These are phyloP conservation scores for Pseudomyrmex cubaensis DNA, from an alignment of 1,140 invertebrate species.

Conservation along the genomic window DNA sequence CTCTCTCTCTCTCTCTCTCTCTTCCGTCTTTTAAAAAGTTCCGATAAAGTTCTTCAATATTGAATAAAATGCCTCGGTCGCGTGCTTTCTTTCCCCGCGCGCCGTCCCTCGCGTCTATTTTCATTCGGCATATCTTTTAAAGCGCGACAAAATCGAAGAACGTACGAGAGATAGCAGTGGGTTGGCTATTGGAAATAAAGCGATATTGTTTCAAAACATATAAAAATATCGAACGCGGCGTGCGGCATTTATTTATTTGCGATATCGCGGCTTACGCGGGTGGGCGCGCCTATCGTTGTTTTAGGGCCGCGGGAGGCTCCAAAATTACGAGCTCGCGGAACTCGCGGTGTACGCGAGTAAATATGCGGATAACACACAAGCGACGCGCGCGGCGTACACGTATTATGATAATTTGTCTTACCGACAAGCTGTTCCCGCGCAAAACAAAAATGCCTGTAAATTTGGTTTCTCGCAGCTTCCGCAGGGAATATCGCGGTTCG, in stretches of 20 bases:
- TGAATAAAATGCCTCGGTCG: neutral
- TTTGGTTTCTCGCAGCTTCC: neutral
- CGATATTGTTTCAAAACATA: slow-evolving; percentile 10
- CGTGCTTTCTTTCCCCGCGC: neutral
- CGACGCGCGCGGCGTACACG: neutral
- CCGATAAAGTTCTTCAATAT: slow-evolving; percentile 12
- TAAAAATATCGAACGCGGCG: neutral
- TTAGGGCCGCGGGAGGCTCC: neutral
- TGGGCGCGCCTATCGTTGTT: neutral
- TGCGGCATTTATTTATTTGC: slow-evolving; percentile 35
- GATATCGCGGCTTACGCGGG: slow-evolving; percentile 12
- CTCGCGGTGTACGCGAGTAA: neutral
- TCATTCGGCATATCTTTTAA: neutral
- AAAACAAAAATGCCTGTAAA: neutral
- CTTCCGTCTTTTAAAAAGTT: neutral
- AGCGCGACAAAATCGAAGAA: neutral
- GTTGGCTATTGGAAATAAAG: neutral
- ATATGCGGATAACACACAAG: slow-evolving; percentile 6
- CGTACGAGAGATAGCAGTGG: neutral
- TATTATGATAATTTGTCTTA: slow-evolving; percentile 28
- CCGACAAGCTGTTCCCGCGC: neutral
- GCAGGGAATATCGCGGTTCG: neutral
- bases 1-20: no score
- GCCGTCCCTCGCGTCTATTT: neutral
- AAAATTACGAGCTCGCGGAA: slow-evolving; percentile 33